Base-by-base conservation (phyloP, 2,888 invertebrate genomes). In the Tetragonula carbonaria region DNA sequence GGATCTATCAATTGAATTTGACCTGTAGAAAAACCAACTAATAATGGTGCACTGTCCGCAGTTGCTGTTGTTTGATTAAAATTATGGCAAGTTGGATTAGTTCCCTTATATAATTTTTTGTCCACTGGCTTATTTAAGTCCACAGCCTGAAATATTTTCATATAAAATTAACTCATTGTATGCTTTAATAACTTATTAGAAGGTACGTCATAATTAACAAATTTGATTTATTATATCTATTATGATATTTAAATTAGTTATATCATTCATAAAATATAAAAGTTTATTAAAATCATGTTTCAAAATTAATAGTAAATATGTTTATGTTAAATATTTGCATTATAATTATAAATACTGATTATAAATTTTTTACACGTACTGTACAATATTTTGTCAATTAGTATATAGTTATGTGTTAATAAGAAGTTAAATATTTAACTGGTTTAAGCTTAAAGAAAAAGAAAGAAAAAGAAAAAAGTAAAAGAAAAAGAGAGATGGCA, bases 1-100 rank as follows among this genome's bases (percentile, higher is more conserved):
- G 99, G 99, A 95, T 99, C 99, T 94, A 99, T 98, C 89, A 99
- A 96, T 95, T 99, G 99, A 94, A 99, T 98, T 95, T 99, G 99
- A 87, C 99, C 99, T 50, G 99, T 99, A 92, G 99, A 98, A 95
- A 99, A 99, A 80, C 99, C 99, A 93, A 99, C 98, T 91, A 99
- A 96, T 88, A 99, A 96, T 76, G 98, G 97, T 38, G 98, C 98
- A 94, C 97, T 97, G 85, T 98, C 98, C 23, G 96, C 95, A 81
- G 97, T 97, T 93, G 97, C 97, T 74, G 97, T 97, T 88, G 97
- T 96, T 74, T 96, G 96, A 96, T 99, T 99, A 95, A 99, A 99
- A 95, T 99, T 99, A 94, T 99, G 99, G 95, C 99, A 99, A 50
- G 99, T 99, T 28, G 99, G 99, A 95, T 98, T 99, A 75, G 99